Conservation (phyloP, 1,140 invertebrate species). For the Polyergus mexicanus region DNA sequence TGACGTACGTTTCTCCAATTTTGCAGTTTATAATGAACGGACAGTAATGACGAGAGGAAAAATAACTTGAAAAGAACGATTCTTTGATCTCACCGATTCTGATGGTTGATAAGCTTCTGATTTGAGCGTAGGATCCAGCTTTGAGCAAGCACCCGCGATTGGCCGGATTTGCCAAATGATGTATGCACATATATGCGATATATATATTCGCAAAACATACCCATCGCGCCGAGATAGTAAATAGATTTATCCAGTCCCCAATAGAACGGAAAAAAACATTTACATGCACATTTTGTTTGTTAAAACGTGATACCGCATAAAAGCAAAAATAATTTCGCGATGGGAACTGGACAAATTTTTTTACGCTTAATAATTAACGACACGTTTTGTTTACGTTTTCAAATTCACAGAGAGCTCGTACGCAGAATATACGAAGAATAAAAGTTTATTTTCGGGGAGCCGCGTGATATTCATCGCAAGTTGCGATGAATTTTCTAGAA, state of each 20-base stretch:
- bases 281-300: slow-evolving; percentile 29
- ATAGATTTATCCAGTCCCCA: slow-evolving; percentile 29
- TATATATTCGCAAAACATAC: slow-evolving; percentile 43
- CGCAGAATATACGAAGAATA: neutral
- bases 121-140: neutral
- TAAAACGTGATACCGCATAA: slow-evolving; percentile 33
- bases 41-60: neutral
- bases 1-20: neutral
- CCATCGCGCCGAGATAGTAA: slow-evolving; percentile 25
- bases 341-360: slow-evolving; percentile 25
- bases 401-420: neutral
- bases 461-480: too few relatives aligned
- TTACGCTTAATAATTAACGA: slow-evolving; percentile 28
- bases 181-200: neutral
- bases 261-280: slow-evolving; percentile 35
- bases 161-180: slow-evolving; percentile 45
- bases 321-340: slow-evolving; percentile 48
- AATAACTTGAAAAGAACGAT: neutral
- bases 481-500: slow-evolving; percentile 14
- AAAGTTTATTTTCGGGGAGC: neutral
- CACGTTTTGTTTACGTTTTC: neutral
- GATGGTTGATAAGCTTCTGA: slow-evolving; percentile 31
- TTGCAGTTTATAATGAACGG: slow-evolving; percentile 12
- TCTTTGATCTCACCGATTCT: slow-evolving; percentile 34
- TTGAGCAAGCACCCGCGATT: slow-evolving; percentile 8